phyloP scores from a whole-genome alignment of 2,113 vertebrate species.

The Melanotaenia duboulayi region DNA sequence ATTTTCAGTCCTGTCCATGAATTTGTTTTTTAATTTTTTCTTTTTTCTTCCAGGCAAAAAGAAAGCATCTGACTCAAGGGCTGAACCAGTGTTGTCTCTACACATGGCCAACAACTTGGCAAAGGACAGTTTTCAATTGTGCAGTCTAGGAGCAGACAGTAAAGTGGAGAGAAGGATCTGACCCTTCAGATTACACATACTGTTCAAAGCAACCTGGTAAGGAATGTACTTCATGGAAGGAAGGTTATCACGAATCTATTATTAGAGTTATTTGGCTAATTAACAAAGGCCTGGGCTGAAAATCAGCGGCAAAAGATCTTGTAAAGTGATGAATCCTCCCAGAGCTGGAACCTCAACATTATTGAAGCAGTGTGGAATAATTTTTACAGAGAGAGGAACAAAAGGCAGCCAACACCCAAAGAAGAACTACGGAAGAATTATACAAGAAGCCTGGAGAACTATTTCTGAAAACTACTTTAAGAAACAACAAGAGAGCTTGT shows the following conservation, averaged over 20 bases:
- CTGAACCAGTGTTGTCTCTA: too few relatives aligned
- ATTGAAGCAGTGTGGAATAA: background rate
- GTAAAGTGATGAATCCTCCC: background rate
- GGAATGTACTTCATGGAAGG: background rate
- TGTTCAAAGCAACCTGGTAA: background rate
- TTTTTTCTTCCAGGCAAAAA: too few relatives aligned
- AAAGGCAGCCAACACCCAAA: background rate
- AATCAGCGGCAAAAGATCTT: background rate
- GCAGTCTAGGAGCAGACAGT: background rate
- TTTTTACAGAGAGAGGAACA: background rate
- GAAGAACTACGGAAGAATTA: background rate
- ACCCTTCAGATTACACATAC: background rate
- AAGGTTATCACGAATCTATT: background rate
- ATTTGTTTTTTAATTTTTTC: too few relatives aligned
- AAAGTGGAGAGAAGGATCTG: background rate
- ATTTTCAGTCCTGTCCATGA: too few relatives aligned
- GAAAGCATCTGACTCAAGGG: too few relatives aligned
- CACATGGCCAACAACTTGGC: too few relatives aligned
- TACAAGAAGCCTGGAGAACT: background rate
- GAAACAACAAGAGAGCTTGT: too few relatives aligned
- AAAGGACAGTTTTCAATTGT: too few relatives aligned
- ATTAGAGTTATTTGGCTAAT: background rate
- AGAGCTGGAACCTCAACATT: background rate
- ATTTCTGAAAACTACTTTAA: background rate
- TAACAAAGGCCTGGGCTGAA: background rate